Evolutionary conservation across 2,888 invertebrate species (phyloP), one percentile per base, ranked within the genome.

Genomic region (Patella pellucida): DNA sequence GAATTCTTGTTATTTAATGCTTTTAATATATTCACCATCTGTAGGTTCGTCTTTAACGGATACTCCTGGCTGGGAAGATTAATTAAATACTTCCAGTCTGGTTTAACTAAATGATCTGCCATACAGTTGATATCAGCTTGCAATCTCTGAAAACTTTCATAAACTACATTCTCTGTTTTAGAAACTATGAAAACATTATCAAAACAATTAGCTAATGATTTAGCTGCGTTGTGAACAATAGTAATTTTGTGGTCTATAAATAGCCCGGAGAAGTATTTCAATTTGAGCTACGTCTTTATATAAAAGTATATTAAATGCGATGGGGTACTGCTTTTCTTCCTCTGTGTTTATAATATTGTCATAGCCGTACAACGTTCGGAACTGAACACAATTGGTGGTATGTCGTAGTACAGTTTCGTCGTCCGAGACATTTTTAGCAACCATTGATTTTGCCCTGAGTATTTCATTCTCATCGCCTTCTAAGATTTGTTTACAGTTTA

Each of bases 41-140:
- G 90, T 50, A 76, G 73, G 76, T 89, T 90, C 5, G 90, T 90
- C 79, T 86, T 90, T 27, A 91, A 74, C 7, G 90, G 90, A 79
- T 88, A 89, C 19, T 90, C 84, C 68, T 88, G 88, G 67, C 88
- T 88, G 9, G 90, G 89, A 19, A 89, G 77, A 79, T 91, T 91
- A 19, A 91, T 83, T 67, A 90, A 86, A 81, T 91, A 91, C 71
- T 86, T 86, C 90, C 90, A 91, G 11, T 80, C 69, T 16, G 73
- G 75, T 16, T 70, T 71, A 1, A 78, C 76, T 12, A 88, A 52
- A 15, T 88, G 83, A 72, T 90, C 89, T 27, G 79, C 54, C 89
- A 90, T 89, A 78, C 91, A 91, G 75, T 89, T 89, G 14, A 91
- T 79, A 78, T 90, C 90, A 0, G 90, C 89, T 77, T 86, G 85